Evolutionary conservation across 1,140 invertebrate genomes (phyloP), one percentile per base, ranked within the genome.

Genomic region (Orchestia grillus): DNA sequence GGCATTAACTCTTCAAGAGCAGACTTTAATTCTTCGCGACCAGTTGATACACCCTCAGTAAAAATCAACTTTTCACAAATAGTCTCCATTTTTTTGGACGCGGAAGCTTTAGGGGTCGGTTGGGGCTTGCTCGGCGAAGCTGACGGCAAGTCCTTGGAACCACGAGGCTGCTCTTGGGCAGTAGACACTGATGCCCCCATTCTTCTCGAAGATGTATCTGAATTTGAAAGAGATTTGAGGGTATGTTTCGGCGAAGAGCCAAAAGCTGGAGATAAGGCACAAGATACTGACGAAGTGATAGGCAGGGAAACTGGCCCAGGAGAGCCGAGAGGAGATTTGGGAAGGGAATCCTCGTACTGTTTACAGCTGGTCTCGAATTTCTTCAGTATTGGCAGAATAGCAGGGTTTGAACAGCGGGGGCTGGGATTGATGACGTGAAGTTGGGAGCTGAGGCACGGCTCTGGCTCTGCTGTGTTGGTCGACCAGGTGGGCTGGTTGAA

Each of bases 321-420:
- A 36, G 15, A 77, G 15, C 62, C 36, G 62, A 77, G 62, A 36
- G 15, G 62, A 15, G 62, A 77, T 77, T 77, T 77, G 36, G 28
- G 28, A 77, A 23, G 62, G 62, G 62, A 23, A 77, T 90, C 36
- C 11, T 47, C 92, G 92, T 94, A 36, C 16, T 94, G 92, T 47
- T 47, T 94, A 94, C 92, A 94, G 92, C 92, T 44, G 43, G 92
- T 94, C 43, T 94, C 41, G 40, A 94, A 44, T 47, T 94, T 92
- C 41, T 92, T 94, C 6, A 94, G 92, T 90, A 11, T 41, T 15
- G 88, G 15, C 41, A 90, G 41, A 41, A 42, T 90, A 1, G 88
- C 88, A 44, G n/a, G 15, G 88, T 36, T 90, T 11, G 41, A 42
- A 44, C 28, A 19, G 15, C 88, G 36, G 41, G 3, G 3, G 42